These are phyloP conservation scores for Argyrosomus regius DNA, from an alignment of 2,797 vertebrate genomes.

Conservation along the genomic window DNA sequence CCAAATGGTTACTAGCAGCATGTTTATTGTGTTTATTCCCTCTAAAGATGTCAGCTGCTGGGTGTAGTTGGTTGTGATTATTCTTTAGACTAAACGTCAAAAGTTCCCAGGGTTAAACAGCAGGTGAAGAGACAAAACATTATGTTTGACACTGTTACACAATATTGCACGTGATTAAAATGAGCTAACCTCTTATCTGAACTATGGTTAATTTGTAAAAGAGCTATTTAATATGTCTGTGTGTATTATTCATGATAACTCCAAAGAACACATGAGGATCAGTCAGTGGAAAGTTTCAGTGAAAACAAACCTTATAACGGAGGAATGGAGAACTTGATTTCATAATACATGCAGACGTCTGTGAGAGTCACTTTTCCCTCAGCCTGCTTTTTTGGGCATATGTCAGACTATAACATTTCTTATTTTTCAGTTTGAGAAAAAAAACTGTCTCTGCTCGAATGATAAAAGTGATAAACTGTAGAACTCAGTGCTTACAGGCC, in stretches of 20 bases:
- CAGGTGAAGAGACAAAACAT: constrained; percentile 5
- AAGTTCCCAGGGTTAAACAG: constrained; percentile 8
- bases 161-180: constrained; percentile 10
- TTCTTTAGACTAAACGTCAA: background rate
- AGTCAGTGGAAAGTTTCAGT: constrained; percentile 16
- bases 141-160: background rate
- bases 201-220: background rate
- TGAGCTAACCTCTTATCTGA: background rate
- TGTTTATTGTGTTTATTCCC: background rate
- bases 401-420: constrained; percentile 43
- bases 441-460: constrained; percentile 54
- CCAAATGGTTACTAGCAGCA: background rate
- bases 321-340: constrained; percentile 36
- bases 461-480: constrained; percentile 63
- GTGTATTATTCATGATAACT: background rate
- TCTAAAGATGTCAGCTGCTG: background rate
- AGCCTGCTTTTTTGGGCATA: constrained; percentile 33
- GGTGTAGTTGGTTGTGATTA: constrained; percentile 2
- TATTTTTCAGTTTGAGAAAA: constrained; percentile 61
- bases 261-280: background rate
- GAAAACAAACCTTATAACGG: constrained; percentile 30
- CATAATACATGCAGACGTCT: constrained; percentile 9
- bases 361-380: constrained; percentile 19
- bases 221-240: background rate
- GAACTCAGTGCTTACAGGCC: constrained; percentile 34